Percentiles rank a stretch among this genome's conserved stretches.
phyloP scores from a whole-genome alignment of 2,113 vertebrate genomes.

The Anser brachyrhynchus region DNA sequence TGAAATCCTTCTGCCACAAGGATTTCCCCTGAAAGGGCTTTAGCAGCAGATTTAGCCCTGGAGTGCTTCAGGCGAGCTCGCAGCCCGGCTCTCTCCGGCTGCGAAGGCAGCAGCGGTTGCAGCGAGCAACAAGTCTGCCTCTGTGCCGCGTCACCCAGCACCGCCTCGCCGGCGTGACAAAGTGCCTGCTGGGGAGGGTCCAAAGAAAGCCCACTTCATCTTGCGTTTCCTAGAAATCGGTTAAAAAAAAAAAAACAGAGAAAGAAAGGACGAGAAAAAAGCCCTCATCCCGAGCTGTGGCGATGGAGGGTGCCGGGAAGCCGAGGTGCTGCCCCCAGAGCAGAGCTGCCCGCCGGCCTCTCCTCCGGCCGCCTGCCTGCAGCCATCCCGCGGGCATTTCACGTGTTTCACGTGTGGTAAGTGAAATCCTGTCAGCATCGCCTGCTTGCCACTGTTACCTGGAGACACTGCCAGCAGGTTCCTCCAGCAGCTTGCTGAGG shows the following conservation, averaged over 20 bases:
- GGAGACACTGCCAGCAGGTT: background rate
- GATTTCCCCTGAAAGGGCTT: background rate
- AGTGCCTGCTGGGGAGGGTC: slow-evolving; percentile 40
- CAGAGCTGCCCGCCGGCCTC: background rate
- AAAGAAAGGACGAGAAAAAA: background rate
- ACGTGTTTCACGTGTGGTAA: background rate
- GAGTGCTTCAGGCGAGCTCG: background rate
- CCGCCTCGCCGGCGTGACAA: slow-evolving; percentile 60
- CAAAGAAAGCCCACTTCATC: slow-evolving; percentile 75
- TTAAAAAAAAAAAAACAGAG: background rate
- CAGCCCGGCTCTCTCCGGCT: background rate
- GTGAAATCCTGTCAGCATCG: background rate
- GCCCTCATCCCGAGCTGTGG: slow-evolving; percentile 22
- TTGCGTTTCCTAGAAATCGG: slow-evolving; percentile 73
- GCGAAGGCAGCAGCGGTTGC: slow-evolving; percentile 19
- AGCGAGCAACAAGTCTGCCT: slow-evolving; percentile 51
- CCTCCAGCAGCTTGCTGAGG: background rate
- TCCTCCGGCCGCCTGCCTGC: background rate
- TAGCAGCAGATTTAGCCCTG: background rate
- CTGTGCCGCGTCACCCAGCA: slow-evolving; percentile 61
- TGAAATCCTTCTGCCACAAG: background rate
- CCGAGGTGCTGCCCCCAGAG: background rate
- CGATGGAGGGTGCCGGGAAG: background rate
- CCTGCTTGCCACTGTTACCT: background rate
- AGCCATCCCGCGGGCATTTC: too few species aligned